Base-by-base conservation (phyloP, 1,140 invertebrate genomes). In the Polypedilum pembai region DNA sequence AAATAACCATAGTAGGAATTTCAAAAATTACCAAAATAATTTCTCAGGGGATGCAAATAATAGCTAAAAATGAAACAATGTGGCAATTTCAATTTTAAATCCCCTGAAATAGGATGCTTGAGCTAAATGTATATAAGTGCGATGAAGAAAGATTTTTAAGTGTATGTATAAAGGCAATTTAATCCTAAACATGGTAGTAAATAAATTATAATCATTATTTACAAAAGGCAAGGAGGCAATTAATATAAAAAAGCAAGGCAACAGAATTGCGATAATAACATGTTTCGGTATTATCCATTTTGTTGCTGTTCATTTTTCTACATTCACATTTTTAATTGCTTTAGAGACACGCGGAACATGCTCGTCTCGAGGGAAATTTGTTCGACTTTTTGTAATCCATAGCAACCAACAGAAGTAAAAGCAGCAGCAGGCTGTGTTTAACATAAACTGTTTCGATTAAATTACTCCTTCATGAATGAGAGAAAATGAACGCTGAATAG, bases 201-300 rank as follows among this genome's bases (percentile, higher is more conserved):
- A 56, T 56, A 56, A 56, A 56, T 56, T 56, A 56, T 56, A 56
- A 56, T 56, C 45, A 56, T 56, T 56, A 56, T 56, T 56, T 56
- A n/a, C 45, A 56, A 56, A 56, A 56, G 45, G 45, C 45, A 56
- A 56, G 15, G 24, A 56, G 45, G 45, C 45, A 56, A 56, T 56
- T 56, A 56, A 56, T 56, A 56, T n/a, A 56, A 56, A n/a, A 45
- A 33, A 33, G 24, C 24, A 56, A 56, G n/a, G 45, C 45, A 56
- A n/a, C 12, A 15, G 12, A 33, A n/a, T 56, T 56, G n/a, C 12
- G 45, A 56, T 56, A 56, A 56, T 56, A 56, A 56, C 45, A 56
- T 56, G 45, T 56, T 56, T 56, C 45, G 45, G 12, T 15, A 56
- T n/a, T 12, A n/a, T 56, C 45, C 10, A 10, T 45, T 45, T 45